phyloP scores from a whole-genome alignment of 2,797 vertebrate genomes.

The Gallinago nigripennis region DNA sequence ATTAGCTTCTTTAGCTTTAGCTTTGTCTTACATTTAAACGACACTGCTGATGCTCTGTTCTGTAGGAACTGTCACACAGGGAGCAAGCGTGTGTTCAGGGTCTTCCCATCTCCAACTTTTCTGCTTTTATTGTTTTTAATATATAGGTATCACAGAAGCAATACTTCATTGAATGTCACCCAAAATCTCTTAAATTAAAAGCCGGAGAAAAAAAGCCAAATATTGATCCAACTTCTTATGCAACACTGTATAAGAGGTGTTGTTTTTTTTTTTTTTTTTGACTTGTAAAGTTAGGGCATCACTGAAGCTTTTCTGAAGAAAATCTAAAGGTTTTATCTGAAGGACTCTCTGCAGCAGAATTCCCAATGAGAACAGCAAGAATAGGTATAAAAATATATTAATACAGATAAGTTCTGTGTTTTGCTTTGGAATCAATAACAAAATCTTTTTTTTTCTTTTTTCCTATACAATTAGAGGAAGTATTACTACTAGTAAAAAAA shows the following conservation, averaged over 20 bases:
- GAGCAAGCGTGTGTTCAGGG: not conserved
- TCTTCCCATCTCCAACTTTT: not conserved
- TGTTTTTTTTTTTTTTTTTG: rapidly evolving
- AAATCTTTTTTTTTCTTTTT: not conserved
- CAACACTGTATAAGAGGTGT: not conserved
- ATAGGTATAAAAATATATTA: not conserved
- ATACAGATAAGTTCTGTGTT: not conserved
- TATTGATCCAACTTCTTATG: not conserved
- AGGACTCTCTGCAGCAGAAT: not conserved
- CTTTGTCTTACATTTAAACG: not conserved
- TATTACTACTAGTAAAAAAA: not conserved
- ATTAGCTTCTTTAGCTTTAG: not conserved
- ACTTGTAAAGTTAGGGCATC: not conserved
- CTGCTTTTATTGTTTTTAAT: not conserved
- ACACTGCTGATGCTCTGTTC: not conserved
- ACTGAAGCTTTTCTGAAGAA: not conserved
- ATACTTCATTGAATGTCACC: not conserved
- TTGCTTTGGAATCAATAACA: not conserved
- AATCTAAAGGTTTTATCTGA: not conserved
- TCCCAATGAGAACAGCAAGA: not conserved
- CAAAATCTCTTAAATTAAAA: slow-evolving; percentile 44
- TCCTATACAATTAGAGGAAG: not conserved
- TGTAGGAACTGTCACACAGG: not conserved
- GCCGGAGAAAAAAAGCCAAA: not conserved
- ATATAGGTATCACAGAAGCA: not conserved